A percentile compares a stretch with the other conserved stretches of the same genome.
These are phyloP conservation scores for Hydrozoanthus tunicans DNA, from an alignment of 64 coral and sea anemone species.

Conservation along the genomic window DNA sequence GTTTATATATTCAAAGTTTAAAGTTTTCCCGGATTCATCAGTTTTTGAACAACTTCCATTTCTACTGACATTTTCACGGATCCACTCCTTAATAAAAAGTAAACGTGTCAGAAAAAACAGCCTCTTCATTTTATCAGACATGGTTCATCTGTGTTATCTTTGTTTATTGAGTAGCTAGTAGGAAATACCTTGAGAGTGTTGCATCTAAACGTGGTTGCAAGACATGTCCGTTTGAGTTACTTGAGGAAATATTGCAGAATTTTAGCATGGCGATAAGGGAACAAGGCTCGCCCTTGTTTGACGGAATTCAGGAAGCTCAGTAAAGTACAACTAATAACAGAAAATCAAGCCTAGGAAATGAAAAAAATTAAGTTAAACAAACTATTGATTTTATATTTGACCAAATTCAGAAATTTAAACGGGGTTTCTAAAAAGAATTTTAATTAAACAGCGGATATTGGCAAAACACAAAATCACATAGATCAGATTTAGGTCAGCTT, in stretches of 20 bases:
- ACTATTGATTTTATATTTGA: neutral
- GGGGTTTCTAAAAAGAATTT: too few species aligned
- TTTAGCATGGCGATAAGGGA: neutral
- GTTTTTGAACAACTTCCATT: too few species aligned
- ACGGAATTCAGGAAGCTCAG: neutral
- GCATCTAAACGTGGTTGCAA: neutral
- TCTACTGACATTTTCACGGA: too few species aligned
- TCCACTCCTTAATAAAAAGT: neutral
- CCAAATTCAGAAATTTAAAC: too few species aligned
- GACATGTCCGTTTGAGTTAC: neutral
- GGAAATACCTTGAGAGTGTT: neutral
- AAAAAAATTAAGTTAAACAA: neutral
- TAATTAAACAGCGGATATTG: too few species aligned
- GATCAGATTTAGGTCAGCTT: too few species aligned
- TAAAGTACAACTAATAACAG: too few species aligned
- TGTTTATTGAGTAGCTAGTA: neutral
- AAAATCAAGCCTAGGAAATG: neutral
- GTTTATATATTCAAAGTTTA: too few species aligned
- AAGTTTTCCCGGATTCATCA: too few species aligned
- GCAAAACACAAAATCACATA: too few species aligned
- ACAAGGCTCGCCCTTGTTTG: neutral
- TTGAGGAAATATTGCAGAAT: neutral
- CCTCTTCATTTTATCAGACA: neutral
- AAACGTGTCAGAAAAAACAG: neutral
- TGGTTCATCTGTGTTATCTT: conserved; percentile 4